These are phyloP conservation scores for Coenonympha arcania DNA, from an alignment of 2,888 invertebrate species.

Conservation along the genomic window DNA sequence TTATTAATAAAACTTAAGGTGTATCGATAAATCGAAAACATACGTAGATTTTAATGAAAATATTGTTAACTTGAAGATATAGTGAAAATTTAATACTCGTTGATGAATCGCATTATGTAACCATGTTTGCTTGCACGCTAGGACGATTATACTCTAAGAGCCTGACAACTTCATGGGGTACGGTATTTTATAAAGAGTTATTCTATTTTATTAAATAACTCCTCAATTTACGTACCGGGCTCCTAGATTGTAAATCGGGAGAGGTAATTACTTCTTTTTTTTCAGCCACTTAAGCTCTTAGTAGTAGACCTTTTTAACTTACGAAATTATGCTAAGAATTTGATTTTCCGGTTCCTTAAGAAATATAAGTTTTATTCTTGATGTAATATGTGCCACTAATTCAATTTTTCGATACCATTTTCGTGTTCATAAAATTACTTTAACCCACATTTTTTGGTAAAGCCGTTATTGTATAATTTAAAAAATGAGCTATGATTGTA, in stretches of 20 bases:
- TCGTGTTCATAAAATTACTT: conserved; percentile 15
- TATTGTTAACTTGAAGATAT: conserved; percentile 68
- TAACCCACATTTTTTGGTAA: too few relatives aligned
- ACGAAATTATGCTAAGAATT: background rate
- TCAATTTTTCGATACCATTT: conserved; percentile 17
- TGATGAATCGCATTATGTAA: conserved; percentile 54
- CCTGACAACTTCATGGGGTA: background rate
- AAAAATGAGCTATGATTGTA: too few relatives aligned
- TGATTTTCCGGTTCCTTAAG: background rate
- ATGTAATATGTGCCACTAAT: background rate
- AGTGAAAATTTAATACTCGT: conserved; percentile 71
- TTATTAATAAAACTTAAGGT: conserved; percentile 38
- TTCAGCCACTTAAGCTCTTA: conserved; percentile 11
- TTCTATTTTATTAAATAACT: background rate
- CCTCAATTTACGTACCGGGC: background rate
- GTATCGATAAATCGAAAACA: conserved; percentile 43
- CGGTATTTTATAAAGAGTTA: background rate
- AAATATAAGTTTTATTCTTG: background rate
- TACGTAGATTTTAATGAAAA: conserved; percentile 58
- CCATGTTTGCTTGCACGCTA: conserved; percentile 31
- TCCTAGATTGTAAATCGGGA: conserved; percentile 1
- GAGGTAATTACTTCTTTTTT: conserved; percentile 5
- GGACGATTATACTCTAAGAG: conserved; percentile 7
- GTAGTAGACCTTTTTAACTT: background rate
- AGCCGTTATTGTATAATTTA: too few relatives aligned